Conservation (phyloP, 2,113 vertebrate genomes). For the Myiagra hebetior region DNA sequence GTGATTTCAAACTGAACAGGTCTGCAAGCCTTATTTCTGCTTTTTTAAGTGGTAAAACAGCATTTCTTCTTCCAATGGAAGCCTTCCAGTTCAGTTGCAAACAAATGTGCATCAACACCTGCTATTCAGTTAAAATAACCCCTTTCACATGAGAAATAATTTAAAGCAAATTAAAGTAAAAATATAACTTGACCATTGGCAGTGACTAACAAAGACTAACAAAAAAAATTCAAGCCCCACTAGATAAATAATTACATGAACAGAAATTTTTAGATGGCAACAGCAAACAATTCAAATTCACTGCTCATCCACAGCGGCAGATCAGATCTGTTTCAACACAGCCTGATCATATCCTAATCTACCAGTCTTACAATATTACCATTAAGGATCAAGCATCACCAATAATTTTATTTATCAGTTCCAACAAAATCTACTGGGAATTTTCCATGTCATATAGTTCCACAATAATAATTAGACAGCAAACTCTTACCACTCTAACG, state of each 20-base stretch:
- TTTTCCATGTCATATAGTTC: background rate
- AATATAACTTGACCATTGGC: background rate
- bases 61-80: background rate
- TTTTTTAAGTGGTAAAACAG: background rate
- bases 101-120: background rate
- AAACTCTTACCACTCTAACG: background rate
- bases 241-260: background rate
- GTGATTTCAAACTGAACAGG: background rate
- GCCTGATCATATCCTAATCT: rapidly evolving
- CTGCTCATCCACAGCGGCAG: background rate
- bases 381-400: background rate
- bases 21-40: background rate
- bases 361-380: background rate
- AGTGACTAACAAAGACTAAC: background rate
- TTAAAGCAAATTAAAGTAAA: background rate
- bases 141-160: background rate
- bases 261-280: background rate
- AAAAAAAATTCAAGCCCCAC: background rate
- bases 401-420: background rate
- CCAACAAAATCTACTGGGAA: background rate
- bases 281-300: background rate
- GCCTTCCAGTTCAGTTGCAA: background rate
- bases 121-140: background rate
- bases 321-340: background rate
- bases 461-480: background rate